Conservation (phyloP, 1,140 invertebrate species). For the Drosophila repletoides region DNA sequence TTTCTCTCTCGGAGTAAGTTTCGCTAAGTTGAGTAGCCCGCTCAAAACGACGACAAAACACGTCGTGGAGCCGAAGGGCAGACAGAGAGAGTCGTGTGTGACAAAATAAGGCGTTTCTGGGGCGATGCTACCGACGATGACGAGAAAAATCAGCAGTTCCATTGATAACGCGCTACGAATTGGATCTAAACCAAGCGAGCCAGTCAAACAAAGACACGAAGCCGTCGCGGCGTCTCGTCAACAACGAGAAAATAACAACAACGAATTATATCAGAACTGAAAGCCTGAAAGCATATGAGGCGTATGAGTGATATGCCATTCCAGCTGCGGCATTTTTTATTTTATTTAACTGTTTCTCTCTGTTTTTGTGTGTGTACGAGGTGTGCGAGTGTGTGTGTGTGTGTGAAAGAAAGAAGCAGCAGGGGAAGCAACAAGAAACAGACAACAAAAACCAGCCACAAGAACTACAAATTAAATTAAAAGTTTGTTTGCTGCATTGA, state of each 20-base stretch:
- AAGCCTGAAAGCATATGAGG: background rate
- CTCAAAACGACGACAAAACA: background rate
- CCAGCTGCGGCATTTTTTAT: constrained; percentile 31
- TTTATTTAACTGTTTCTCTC: too few relatives aligned
- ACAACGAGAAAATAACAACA: constrained; percentile 10
- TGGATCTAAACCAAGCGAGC: constrained; percentile 50
- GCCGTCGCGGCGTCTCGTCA: constrained; percentile 19
- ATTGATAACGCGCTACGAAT: constrained; percentile 76
- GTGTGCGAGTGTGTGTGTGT: constrained; percentile 1
- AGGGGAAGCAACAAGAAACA: too few relatives aligned
- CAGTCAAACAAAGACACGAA: constrained; percentile 39
- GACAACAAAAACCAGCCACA: too few relatives aligned
- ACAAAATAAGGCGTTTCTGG: constrained; percentile 40
- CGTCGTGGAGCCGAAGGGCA: constrained; percentile 7
- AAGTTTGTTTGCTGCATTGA: background rate
- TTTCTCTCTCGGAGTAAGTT: background rate
- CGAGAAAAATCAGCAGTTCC: constrained; percentile 69
- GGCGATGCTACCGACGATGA: constrained; percentile 71
- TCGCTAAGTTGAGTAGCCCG: constrained; percentile 30
- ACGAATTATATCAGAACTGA: constrained; percentile 10
- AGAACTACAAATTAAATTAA: constrained; percentile 42
- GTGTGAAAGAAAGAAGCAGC: too few relatives aligned
- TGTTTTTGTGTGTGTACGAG: too few relatives aligned
- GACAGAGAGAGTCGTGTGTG: constrained; percentile 7
- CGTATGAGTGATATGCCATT: constrained; percentile 21